phyloP scores from a whole-genome alignment of 2,888 invertebrate genomes.

The Troilus luridus region DNA sequence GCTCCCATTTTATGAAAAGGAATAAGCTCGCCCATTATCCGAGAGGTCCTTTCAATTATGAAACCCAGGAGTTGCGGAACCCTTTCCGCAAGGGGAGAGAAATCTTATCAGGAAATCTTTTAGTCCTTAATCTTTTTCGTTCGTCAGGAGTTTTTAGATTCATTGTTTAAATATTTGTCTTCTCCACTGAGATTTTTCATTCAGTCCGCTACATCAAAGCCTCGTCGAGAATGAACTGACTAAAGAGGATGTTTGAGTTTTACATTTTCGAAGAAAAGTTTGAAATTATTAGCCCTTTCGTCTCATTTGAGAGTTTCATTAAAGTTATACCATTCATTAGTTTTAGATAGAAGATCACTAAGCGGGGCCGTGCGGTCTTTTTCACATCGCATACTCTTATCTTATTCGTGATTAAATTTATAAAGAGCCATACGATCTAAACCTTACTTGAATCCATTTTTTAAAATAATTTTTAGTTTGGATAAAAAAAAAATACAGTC shows the following conservation, averaged over 20 bases:
- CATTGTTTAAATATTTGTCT: constrained; percentile 44
- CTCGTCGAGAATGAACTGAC: neutral
- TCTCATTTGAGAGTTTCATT: neutral
- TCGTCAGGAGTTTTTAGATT: constrained; percentile 38
- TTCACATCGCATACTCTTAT: neutral
- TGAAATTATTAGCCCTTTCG: constrained; percentile 5
- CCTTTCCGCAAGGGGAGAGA: neutral
- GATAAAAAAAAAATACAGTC: no score
- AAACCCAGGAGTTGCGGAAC: constrained; percentile 43
- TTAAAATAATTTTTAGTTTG: neutral
- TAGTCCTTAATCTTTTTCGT: constrained; percentile 27
- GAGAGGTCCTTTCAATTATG: constrained; percentile 57
- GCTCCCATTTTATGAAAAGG: constrained; percentile 46
- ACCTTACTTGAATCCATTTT: neutral
- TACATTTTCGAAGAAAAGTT: constrained; percentile 17
- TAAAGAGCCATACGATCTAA: neutral
- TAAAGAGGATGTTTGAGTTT: neutral
- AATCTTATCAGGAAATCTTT: constrained; percentile 28
- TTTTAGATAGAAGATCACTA: neutral
- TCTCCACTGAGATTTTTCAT: neutral
- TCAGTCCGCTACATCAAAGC: constrained; percentile 29
- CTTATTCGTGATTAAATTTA: neutral
- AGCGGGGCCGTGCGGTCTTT: neutral
- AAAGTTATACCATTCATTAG: neutral
- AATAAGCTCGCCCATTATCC: constrained; percentile 53